Percentiles rank a stretch among this genome's conserved stretches.
Evolutionary conservation across 1,140 invertebrate genomes (phyloP).

Genomic region (Mylabris phalerata): DNA sequence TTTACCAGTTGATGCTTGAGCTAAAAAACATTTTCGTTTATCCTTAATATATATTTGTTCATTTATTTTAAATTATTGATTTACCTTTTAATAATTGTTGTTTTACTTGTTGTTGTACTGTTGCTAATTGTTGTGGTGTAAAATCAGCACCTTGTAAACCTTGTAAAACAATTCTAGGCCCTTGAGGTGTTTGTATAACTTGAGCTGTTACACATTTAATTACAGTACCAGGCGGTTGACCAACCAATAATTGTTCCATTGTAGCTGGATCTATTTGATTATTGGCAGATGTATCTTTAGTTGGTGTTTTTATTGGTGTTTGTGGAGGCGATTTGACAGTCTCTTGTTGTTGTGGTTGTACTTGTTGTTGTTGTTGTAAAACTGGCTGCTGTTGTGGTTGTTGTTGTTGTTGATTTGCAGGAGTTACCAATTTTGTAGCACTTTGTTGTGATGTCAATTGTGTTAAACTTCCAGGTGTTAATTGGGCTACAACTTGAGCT

Average conservation of each 20-base stretch:
- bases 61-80: not conserved
- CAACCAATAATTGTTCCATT: conserved; percentile 63
- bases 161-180: conserved; percentile 75
- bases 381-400: conserved; percentile 12
- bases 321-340: conserved; percentile 14
- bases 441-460: conserved; percentile 20
- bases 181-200: conserved; percentile 74
- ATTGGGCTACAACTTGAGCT: conserved; percentile 61
- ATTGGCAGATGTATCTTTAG: conserved; percentile 14
- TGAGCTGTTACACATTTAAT: conserved; percentile 80
- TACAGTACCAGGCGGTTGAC: conserved; percentile 74
- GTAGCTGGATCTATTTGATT: conserved; percentile 44
- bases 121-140: conserved; percentile 67
- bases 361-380: conserved; percentile 15
- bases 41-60: not conserved
- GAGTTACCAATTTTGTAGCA: conserved; percentile 19
- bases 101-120: conserved; percentile 82
- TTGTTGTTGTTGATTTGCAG: conserved; percentile 7
- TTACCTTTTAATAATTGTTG: conserved; percentile 77
- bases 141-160: conserved; percentile 74
- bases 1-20: conserved; percentile 73
- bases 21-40: conserved; percentile 40
- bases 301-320: conserved; percentile 23
- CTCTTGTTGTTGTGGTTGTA: conserved; percentile 2
- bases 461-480: conserved; percentile 42